Conservation (phyloP, 2,113 vertebrate genomes). For the Hydrolagus affinis region DNA sequence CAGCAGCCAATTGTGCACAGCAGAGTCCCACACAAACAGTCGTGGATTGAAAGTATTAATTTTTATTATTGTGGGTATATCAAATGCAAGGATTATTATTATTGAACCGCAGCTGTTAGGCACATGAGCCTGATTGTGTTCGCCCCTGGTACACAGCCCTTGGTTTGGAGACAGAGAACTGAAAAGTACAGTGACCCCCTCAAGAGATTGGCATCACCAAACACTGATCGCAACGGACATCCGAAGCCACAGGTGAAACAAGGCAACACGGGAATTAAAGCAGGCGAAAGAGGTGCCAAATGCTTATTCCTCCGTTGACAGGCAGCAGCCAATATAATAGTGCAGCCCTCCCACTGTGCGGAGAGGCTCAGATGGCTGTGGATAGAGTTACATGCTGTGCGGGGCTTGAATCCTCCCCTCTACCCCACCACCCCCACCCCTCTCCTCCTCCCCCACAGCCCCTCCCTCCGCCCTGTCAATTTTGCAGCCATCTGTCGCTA, state of each 20-base stretch:
- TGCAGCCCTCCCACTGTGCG: background rate
- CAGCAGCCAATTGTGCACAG: too few species aligned
- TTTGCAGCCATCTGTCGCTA: constrained; percentile 25
- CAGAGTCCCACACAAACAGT: too few species aligned
- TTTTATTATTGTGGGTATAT: too few species aligned
- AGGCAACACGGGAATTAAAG: constrained; percentile 24
- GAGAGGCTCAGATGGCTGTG: constrained; percentile 28
- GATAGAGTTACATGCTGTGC: constrained; percentile 31
- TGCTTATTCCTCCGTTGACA: constrained; percentile 21
- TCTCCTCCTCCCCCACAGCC: background rate
- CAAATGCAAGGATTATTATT: too few species aligned
- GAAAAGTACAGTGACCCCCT: background rate
- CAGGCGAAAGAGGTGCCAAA: constrained; percentile 25
- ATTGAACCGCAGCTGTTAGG: too few species aligned
- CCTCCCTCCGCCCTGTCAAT: background rate
- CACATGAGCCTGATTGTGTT: background rate
- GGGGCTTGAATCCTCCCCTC: constrained; percentile 15
- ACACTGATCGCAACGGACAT: constrained; percentile 17
- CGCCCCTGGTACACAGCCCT: background rate
- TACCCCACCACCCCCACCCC: background rate
- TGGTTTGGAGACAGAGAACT: background rate
- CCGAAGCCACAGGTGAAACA: constrained; percentile 27
- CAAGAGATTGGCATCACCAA: constrained; percentile 5
- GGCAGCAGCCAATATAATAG: constrained; percentile 10
- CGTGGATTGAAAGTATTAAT: too few species aligned